Percentiles rank a stretch among this genome's conserved stretches.
Evolutionary conservation across 2,797 vertebrate species (phyloP).

Genomic region (Triplophysa bombifrons): DNA sequence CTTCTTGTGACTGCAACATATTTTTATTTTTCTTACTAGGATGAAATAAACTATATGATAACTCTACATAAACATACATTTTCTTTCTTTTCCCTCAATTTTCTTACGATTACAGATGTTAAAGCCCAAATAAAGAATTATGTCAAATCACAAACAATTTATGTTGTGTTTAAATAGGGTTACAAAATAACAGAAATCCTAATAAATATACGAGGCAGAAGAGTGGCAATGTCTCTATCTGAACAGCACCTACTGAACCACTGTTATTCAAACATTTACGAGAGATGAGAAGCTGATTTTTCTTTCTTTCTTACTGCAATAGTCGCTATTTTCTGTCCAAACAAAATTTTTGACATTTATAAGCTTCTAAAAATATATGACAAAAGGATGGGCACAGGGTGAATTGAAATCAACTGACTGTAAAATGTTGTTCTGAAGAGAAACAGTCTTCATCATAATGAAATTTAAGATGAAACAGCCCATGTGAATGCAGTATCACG

Average conservation of each 20-base stretch:
- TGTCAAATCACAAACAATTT: too few species aligned
- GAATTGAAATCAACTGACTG: constrained; percentile 67
- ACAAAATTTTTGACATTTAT: constrained; percentile 17
- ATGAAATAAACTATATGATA: too few species aligned
- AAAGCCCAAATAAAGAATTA: too few species aligned
- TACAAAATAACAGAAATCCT: too few species aligned
- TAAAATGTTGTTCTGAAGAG: constrained; percentile 60
- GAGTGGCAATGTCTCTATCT: too few species aligned
- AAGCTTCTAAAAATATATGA: background rate
- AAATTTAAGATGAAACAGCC: constrained; percentile 63
- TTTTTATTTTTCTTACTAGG: too few species aligned
- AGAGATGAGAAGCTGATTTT: background rate
- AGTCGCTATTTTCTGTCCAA: background rate
- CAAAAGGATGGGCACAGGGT: constrained; percentile 52
- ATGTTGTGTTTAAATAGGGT: too few species aligned
- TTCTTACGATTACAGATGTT: too few species aligned
- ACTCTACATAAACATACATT: too few species aligned
- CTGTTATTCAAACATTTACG: background rate
- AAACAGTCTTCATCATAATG: constrained; percentile 63
- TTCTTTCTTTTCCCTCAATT: too few species aligned
- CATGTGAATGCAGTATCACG: constrained; percentile 64
- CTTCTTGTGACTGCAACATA: too few species aligned
- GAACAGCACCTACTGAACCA: background rate
- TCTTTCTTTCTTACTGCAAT: background rate
- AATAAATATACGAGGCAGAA: too few species aligned